Evolutionary conservation across 2,888 invertebrate species (phyloP), one percentile per base, ranked within the genome.

Genomic region (Argyra leucocephala): DNA sequence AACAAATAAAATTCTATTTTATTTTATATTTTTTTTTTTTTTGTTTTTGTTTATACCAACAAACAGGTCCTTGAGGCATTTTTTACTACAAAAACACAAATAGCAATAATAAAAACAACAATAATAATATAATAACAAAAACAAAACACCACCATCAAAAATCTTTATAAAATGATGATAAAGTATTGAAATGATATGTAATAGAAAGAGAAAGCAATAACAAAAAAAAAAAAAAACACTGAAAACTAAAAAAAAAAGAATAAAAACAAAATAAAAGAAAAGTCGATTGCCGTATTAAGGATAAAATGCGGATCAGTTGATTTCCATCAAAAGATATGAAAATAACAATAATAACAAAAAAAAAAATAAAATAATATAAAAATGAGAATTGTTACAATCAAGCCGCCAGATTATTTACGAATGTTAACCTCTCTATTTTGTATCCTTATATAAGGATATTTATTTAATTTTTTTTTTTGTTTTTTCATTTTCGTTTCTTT

Each of bases 201-300:
- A 31, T 31, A 31, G 31, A 31, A 31, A 6, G 12, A 31, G 9
- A 31, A 26, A 26, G 26, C 26, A 26, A 37, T 9, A 37, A 15
- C 5, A 37, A 5, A 48, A 48, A 48, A 48, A 48, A 2, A 48
- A 48, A 48, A 31, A 31, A 1, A 48, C 12, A 48, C 12, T 18
- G 18, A 48, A 9, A 48, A n/a, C n/a, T n/a, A n/a, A 37, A 37
- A 37, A 15, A 37, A 37, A 5, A 48, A 48, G 18, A 48, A 48
- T 3, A 48, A 48, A 48, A 31, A 31, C 7, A 48, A 48, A 48
- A 48, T 18, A 48, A 48, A 9, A 48, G 15, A 48, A 48, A 48
- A 48, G 48, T 48, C 48, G 48, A 48, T 48, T 48, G 48, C 48
- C 48, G 48, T 48, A 48, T 48, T 48, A 48, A 48, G 48, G 48